These are phyloP conservation scores for Leptosomus discolor DNA, from an alignment of 2,113 vertebrate species.

Conservation along the genomic window DNA sequence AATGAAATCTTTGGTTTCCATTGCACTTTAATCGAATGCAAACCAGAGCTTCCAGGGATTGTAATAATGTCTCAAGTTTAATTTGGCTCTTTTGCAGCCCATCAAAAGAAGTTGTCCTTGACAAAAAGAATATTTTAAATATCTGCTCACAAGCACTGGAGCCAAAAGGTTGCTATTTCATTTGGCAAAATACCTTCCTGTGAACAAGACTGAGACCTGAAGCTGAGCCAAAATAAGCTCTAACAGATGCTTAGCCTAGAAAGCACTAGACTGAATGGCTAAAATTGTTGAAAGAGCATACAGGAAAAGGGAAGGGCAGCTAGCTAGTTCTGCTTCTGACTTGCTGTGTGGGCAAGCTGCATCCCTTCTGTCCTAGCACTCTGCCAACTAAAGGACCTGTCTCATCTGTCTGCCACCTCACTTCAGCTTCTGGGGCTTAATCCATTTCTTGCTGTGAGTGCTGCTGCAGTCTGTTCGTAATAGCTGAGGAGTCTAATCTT, in stretches of 20 bases:
- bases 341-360: neutral
- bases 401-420: neutral
- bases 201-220: conserved; percentile 10
- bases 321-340: neutral
- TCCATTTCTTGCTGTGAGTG: neutral
- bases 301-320: neutral
- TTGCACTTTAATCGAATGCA: conserved; percentile 28
- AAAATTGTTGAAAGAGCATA: neutral
- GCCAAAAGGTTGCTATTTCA: conserved; percentile 42
- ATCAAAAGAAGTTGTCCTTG: conserved; percentile 44
- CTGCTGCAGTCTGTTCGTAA: neutral
- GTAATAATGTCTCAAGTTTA: conserved; percentile 25
- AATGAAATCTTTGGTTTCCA: neutral
- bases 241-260: conserved; percentile 50
- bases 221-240: conserved; percentile 52
- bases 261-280: neutral
- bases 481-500: neutral
- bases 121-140: conserved; percentile 59
- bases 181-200: conserved; percentile 49
- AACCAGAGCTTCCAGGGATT: conserved; percentile 47
- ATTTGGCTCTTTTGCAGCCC: conserved; percentile 42
- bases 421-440: neutral
- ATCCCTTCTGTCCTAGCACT: neutral
- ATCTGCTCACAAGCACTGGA: neutral
- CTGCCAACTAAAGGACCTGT: neutral